Conservation (phyloP, 2,888 invertebrate genomes). For the Orthosia incerta region DNA sequence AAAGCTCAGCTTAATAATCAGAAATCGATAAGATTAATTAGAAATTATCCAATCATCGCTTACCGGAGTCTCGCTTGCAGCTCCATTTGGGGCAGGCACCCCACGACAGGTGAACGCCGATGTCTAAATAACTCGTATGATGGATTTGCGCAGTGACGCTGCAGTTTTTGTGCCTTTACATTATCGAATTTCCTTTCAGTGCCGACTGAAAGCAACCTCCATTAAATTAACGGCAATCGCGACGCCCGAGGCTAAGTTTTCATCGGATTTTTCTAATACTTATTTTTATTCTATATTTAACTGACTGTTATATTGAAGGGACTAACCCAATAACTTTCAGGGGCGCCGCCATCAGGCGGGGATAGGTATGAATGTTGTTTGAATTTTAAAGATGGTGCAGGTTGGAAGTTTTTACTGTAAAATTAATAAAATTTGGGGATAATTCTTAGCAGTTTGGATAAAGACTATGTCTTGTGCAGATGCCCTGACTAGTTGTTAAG, state of each 20-base stretch:
- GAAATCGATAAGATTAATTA: conserved; percentile 39
- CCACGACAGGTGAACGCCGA: conserved; percentile 52
- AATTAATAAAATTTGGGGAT: not conserved
- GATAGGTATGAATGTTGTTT: not conserved
- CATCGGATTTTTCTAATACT: conserved; percentile 23
- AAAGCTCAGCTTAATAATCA: conserved; percentile 24
- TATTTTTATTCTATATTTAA: not conserved
- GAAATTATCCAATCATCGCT: conserved; percentile 44
- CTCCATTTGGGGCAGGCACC: conserved; percentile 38
- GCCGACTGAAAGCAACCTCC: conserved; percentile 70
- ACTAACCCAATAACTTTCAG: not conserved
- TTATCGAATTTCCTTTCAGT: conserved; percentile 81
- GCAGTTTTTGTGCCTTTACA: conserved; percentile 74
- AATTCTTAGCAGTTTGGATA: not conserved
- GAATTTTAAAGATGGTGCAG: not conserved
- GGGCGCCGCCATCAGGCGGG: too few relatives aligned
- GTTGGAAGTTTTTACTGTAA: not conserved
- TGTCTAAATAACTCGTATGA: conserved; percentile 73
- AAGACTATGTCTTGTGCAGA: not conserved
- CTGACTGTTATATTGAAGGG: not conserved
- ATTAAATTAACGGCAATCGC: conserved; percentile 69
- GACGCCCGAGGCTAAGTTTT: conserved; percentile 12
- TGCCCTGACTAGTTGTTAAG: not conserved
- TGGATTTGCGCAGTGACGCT: conserved; percentile 75
- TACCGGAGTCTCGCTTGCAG: conserved; percentile 20